phyloP scores from a whole-genome alignment of 2,113 vertebrate genomes.

The Scytalopus superciliaris region DNA sequence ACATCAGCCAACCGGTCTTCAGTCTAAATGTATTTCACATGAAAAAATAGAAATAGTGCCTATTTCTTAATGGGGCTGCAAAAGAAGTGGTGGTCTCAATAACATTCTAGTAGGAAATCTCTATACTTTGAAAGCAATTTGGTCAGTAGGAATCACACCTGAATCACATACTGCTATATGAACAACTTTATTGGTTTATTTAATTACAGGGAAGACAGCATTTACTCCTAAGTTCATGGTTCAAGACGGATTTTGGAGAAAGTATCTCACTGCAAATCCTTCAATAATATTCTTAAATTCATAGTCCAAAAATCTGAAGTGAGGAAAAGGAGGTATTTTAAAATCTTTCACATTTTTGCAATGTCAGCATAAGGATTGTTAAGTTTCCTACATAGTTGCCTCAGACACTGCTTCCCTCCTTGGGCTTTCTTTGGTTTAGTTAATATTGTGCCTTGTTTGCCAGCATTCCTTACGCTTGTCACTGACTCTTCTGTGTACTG shows the following conservation, averaged over 20 bases:
- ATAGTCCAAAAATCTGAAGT: constrained; percentile 41
- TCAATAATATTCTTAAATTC: constrained; percentile 42
- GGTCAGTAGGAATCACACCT: background rate
- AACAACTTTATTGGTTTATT: constrained; percentile 31
- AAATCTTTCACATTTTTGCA: constrained; percentile 45
- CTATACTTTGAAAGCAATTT: background rate
- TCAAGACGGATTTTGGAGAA: constrained; percentile 46
- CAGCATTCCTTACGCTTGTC: background rate
- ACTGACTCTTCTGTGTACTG: background rate
- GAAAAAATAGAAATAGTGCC: background rate
- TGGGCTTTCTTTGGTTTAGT: background rate
- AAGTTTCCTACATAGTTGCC: background rate
- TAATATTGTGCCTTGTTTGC: background rate
- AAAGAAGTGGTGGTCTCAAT: background rate
- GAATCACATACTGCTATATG: background rate
- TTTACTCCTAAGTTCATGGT: constrained; percentile 13
- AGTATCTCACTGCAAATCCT: constrained; percentile 27
- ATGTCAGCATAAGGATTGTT: background rate
- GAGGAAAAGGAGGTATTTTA: constrained; percentile 31
- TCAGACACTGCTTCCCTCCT: background rate
- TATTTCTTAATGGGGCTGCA: background rate
- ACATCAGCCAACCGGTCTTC: background rate
- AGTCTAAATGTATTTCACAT: background rate
- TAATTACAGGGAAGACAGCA: constrained; percentile 41
- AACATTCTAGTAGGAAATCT: background rate